Percentiles rank a stretch among this genome's conserved stretches.
These are phyloP conservation scores for Heteromormyrus szaboi DNA, from an alignment of 2,797 vertebrate genomes.

Conservation along the genomic window DNA sequence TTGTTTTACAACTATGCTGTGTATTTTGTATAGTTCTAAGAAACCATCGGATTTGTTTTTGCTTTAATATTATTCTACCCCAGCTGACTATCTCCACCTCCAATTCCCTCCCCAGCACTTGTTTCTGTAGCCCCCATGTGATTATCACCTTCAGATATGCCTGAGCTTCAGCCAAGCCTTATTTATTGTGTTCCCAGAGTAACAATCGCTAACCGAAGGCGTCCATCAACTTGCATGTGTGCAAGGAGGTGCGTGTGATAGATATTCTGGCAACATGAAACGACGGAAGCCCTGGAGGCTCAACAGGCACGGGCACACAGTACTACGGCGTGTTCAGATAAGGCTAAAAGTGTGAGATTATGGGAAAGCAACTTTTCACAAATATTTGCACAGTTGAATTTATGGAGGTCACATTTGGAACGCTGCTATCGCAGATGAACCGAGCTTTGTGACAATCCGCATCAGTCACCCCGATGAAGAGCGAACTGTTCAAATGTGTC, in stretches of 20 bases:
- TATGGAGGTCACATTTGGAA: neutral
- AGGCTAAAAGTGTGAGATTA: neutral
- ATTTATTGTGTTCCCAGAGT: neutral
- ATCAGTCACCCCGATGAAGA: neutral
- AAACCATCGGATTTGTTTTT: neutral
- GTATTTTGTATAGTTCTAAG: neutral
- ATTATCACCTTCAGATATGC: neutral
- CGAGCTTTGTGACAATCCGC: neutral
- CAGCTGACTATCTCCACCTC: neutral
- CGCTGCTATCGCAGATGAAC: neutral
- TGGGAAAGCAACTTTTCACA: neutral
- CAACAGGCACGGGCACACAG: neutral
- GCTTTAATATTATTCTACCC: neutral
- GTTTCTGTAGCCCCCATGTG: neutral
- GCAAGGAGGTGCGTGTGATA: neutral
- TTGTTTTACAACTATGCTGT: neutral
- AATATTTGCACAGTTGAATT: constrained; percentile 1
- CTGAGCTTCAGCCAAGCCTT: neutral
- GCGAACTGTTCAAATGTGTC: neutral
- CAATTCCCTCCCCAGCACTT: neutral
- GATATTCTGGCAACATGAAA: neutral
- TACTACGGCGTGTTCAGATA: neutral
- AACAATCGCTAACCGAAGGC: neutral
- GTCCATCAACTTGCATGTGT: neutral
- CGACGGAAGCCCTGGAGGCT: neutral